Evolutionary conservation across 2,888 invertebrate genomes (phyloP), one percentile per base, ranked within the genome.

Genomic region (Diarsia rubi): DNA sequence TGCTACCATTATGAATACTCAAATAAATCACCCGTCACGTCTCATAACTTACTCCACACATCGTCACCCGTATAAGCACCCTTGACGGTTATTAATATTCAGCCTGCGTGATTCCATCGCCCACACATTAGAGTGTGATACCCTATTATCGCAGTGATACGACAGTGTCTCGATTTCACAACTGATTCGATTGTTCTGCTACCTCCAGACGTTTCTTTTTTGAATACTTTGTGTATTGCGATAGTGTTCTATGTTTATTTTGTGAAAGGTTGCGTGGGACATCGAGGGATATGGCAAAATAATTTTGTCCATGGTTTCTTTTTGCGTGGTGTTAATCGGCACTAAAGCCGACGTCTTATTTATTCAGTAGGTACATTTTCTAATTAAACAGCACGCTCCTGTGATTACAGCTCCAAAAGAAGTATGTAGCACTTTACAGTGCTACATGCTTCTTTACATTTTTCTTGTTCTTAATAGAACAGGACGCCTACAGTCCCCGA

Each of bases 11-110:
- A n/a, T 71, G 44, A 49, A 21, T 42, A 49, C 12, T 16, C 1
- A 44, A 64, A 70, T 81, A 66, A 71, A 62, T 67, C 12, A 54
- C 21, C n/a, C 21, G 59, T 37, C 5, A 19, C 24, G 12, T 67
- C 73, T 76, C 3, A 2, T 37, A 60, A 59, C 75, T 80, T 77
- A 42, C 31, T 63, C 74, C 76, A 79, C 57, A 74, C 71, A 14
- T 54, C 44, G 63, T 78, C 52, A 49, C 72, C 75, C 75, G 63
- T 81, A 77, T 78, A 82, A 81, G 83, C 81, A 82, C 83, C 86
- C 88, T 90, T 90, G 90, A 88, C 88, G 87, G 89, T 87, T 90
- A 94, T 93, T 93, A 91, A 92, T 92, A 94, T 93, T 91, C 92
- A 88, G 83, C 75, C 83, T 81, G 85, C 88, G 90, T 88, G 84